Evolutionary conservation across 2,797 vertebrate genomes (phyloP), one percentile per base, ranked within the genome.

Genomic region (Sus cebifrons): DNA sequence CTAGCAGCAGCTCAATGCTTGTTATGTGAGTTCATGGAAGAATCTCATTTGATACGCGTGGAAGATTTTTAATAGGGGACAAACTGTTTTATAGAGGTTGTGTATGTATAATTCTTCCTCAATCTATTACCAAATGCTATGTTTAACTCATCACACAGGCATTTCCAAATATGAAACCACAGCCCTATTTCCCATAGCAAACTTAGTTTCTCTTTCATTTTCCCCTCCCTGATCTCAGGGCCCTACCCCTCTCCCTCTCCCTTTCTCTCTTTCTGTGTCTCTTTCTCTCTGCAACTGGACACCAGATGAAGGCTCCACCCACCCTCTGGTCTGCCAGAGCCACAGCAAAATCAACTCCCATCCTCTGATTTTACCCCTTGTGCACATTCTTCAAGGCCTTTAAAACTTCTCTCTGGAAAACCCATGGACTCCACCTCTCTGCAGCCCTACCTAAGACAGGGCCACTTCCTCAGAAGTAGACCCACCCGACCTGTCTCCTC

Each of bases 181-280:
- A 84, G 60, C 32, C 74, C 70, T 27, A 32, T 77, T 94, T 94
- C 89, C 75, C 60, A 54, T 60, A 95, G 91, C 21, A 89, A 94
- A 84, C 15, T 32, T 86, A 67, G 90, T 95, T 97, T 94, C 94
- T 97, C 86, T 95, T 94, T 93, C 84, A 85, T 81, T 96, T 84
- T 79, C 44, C 2, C 29, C 67, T 91, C 71, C 15, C 54, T 25
- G 16, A 44, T 88, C 81, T 71, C 75, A 68, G 62, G 81, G 44
- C 60, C n/a, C 64, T 25, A 21, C 44, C 52, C 49, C 13, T 27
- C 71, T 58, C 6, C 58, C 58, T 52, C 7, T 94, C 27, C 70
- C 77, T 74, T 10, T 49, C 44, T 10, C 44, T 49, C 44, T 49
- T 10, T 49, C 44, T 49, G 36, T 36, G 36, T 36, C 36, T 36